Base-by-base conservation (phyloP, 2,797 vertebrate genomes). In the Lemur catta region DNA sequence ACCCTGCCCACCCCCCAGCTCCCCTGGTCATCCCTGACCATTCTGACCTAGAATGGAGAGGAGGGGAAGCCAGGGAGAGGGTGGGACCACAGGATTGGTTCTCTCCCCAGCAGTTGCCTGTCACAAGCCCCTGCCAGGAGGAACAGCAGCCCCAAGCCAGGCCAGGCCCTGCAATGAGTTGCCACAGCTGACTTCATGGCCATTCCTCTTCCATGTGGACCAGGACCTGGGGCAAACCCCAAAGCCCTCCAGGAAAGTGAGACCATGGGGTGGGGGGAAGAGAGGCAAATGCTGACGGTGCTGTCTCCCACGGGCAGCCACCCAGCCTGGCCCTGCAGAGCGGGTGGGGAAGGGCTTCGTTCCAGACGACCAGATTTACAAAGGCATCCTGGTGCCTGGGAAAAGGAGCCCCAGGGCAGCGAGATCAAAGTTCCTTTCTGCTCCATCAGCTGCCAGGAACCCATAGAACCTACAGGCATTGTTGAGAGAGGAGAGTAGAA, bases 371-470 rank as follows among this genome's bases (percentile, higher is more conserved):
- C n/a, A 75, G 94, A 88, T 89, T 94, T 76, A 75, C 59, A 91
- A 48, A 95, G 65, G 89, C 86, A 75, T 80, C 67, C 69, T 12
- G 50, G 24, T 17, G 78, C 65, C 92, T 91, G 89, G 75, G 93
- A 94, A 95, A 82, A 80, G 69, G 79, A 80, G 75, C 84, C 85
- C 61, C 43, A 24, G 71, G 94, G 80, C 71, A 72, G 43, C 50
- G 74, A 82, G 57, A 97, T 94, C 86, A 80, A 94, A 80, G 91
- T 55, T 91, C 55, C 92, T 84, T 97, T 98, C 96, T 95, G 91
- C 93, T 95, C 74, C 88, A 84, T 30, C 93, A 72, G 65, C 61
- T 89, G 33, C 91, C 89, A 67, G 95, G 75, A 85, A 91, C 63
- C 80, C 95, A 84, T 38, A 96, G 84, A 75, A 79, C 67, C 78